Percentiles rank a stretch among this genome's conserved stretches.
Evolutionary conservation across 64 coral and sea anemone genomes (phyloP).

Genomic region (Montipora sp.): DNA sequence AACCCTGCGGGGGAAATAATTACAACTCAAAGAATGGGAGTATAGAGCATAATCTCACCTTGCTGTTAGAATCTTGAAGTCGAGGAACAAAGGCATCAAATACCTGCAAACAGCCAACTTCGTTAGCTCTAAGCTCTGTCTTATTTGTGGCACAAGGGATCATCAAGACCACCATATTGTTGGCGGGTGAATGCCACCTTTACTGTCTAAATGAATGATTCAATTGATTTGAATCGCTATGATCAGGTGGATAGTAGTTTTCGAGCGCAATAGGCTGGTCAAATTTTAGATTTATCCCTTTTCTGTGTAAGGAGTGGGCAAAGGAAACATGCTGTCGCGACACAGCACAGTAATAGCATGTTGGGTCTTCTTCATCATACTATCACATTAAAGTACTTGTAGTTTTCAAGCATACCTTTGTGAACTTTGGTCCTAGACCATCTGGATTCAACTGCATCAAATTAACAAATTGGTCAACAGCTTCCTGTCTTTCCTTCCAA

Average conservation of each 20-base stretch:
- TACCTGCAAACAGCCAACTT: slow-evolving; percentile 56
- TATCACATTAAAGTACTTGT: neutral
- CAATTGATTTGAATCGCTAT: no score
- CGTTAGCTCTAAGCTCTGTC: neutral
- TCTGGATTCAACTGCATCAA: slow-evolving; percentile 73
- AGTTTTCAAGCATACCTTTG: slow-evolving; percentile 72
- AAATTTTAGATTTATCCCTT: no score
- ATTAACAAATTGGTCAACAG: slow-evolving; percentile 82
- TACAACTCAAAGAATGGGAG: no score
- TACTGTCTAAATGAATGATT: no score
- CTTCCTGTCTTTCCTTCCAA: slow-evolving; percentile 93
- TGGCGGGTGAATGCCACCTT: no score
- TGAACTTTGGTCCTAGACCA: slow-evolving; percentile 84
- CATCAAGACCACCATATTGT: no score
- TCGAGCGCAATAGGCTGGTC: no score
- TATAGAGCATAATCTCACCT: slow-evolving; percentile 52
- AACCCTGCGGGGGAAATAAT: no score
- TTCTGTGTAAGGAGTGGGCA: no score
- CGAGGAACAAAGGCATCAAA: slow-evolving; percentile 89
- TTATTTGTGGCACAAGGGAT: no score
- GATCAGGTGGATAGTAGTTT: no score
- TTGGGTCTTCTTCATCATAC: neutral
- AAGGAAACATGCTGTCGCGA: neutral
- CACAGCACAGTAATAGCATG: neutral
- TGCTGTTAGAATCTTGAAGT: slow-evolving; percentile 93